Evolutionary conservation across 2,797 vertebrate species (phyloP).

Genomic region (Dendrocincla tyrannina): DNA sequence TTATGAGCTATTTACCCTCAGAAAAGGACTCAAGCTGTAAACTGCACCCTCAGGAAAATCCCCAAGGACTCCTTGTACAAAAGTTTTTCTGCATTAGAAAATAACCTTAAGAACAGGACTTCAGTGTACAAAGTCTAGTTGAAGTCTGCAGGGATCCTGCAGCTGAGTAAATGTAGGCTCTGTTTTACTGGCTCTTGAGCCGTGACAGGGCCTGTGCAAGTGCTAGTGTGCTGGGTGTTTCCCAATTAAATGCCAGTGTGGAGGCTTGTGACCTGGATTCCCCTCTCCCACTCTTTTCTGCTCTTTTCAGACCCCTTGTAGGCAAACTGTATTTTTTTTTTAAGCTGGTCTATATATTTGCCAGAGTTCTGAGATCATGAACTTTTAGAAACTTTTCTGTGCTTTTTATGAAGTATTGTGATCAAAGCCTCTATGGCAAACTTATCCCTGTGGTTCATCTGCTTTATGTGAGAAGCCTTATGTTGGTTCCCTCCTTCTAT

Average conservation of each 20-base stretch:
- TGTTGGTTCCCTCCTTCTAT: slow-evolving; percentile 32
- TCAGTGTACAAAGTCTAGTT: not conserved
- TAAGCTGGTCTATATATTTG: not conserved
- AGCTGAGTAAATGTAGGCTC: not conserved
- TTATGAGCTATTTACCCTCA: not conserved
- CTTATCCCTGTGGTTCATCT: slow-evolving; percentile 6
- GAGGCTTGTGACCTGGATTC: not conserved
- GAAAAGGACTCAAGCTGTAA: not conserved
- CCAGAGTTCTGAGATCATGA: not conserved
- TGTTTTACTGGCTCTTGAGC: not conserved
- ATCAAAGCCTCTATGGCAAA: slow-evolving; percentile 15
- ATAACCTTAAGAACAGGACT: not conserved
- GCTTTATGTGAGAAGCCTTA: slow-evolving; percentile 32
- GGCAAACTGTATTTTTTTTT: not conserved
- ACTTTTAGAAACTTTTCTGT: slow-evolving; percentile 45
- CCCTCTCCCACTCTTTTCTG: not conserved
- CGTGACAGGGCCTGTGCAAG: not conserved
- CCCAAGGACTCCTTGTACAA: not conserved
- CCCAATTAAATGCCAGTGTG: not conserved
- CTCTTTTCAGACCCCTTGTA: not conserved
- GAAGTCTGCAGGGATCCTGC: not conserved
- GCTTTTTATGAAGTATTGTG: not conserved
- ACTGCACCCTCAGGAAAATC: not conserved
- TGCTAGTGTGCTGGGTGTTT: not conserved
- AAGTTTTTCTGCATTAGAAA: not conserved